Percentiles rank a stretch among this genome's conserved stretches.
Evolutionary conservation across 2,888 invertebrate species (phyloP).

Genomic region (Heliconius hortense): DNA sequence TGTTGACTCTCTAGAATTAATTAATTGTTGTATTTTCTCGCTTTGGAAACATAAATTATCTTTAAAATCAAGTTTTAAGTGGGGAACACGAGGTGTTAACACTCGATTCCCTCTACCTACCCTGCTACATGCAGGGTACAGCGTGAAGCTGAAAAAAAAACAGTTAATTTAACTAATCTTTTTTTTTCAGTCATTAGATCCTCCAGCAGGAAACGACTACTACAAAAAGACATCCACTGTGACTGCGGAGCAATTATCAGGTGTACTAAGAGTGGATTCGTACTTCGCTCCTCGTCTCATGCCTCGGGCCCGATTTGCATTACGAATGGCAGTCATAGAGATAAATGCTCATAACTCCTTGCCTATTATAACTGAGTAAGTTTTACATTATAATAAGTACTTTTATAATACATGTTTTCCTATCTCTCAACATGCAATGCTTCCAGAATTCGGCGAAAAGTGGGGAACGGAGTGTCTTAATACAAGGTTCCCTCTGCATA

Average conservation of each 20-base stretch:
- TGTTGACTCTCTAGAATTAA: too few species aligned
- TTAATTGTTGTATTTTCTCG: too few species aligned
- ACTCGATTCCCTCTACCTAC: not conserved
- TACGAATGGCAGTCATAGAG: slow-evolving; percentile 50
- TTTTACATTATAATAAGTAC: not conserved
- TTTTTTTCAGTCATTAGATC: slow-evolving; percentile 27
- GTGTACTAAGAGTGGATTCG: slow-evolving; percentile 77
- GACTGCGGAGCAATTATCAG: slow-evolving; percentile 61
- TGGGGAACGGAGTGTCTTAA: too few species aligned
- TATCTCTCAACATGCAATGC: too few species aligned
- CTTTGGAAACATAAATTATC: too few species aligned
- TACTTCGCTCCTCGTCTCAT: slow-evolving; percentile 65
- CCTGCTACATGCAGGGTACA: not conserved
- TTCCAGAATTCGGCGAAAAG: too few species aligned
- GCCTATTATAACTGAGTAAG: slow-evolving; percentile 55
- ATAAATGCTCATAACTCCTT: slow-evolving; percentile 59
- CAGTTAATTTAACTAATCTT: not conserved
- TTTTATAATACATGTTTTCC: not conserved
- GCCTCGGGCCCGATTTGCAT: slow-evolving; percentile 49
- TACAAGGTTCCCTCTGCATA: too few species aligned
- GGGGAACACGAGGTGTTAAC: too few species aligned
- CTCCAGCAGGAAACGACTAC: slow-evolving; percentile 15
- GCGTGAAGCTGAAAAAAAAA: not conserved
- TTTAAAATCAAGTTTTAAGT: too few species aligned
- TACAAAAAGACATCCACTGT: slow-evolving; percentile 41